Evolutionary conservation across 2,113 vertebrate species (phyloP).

Genomic region (Rhegmatorhina hoffmannsi): DNA sequence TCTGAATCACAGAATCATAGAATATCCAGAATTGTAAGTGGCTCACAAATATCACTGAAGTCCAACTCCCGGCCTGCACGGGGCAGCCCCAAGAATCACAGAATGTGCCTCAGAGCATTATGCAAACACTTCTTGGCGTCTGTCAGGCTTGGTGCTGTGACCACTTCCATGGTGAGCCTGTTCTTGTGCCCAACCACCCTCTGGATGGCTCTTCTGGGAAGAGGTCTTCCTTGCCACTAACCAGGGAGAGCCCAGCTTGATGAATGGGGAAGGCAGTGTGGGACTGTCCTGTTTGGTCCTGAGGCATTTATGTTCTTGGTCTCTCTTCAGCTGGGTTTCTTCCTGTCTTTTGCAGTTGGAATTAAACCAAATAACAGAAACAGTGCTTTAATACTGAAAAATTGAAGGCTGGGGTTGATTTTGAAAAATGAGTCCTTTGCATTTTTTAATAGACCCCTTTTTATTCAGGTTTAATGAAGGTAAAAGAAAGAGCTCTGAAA

Average conservation of each 20-base stretch:
- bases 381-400: background rate
- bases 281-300: background rate
- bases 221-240: background rate
- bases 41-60: background rate
- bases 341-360: background rate
- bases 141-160: background rate
- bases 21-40: background rate
- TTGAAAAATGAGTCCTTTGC: slow-evolving; percentile 18
- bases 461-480: slow-evolving; percentile 48
- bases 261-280: background rate
- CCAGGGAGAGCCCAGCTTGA: accelerated
- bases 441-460: slow-evolving; percentile 35
- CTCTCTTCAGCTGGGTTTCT: background rate
- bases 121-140: background rate
- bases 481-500: slow-evolving; percentile 28
- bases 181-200: background rate
- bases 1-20: background rate
- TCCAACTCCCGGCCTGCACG: background rate
- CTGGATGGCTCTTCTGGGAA: background rate
- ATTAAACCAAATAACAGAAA: background rate
- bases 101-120: background rate
- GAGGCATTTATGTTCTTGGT: background rate
- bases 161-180: accelerated
- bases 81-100: background rate
- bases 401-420: background rate